phyloP scores from a whole-genome alignment of 2,797 vertebrate species.

The Meriones psammophilus region DNA sequence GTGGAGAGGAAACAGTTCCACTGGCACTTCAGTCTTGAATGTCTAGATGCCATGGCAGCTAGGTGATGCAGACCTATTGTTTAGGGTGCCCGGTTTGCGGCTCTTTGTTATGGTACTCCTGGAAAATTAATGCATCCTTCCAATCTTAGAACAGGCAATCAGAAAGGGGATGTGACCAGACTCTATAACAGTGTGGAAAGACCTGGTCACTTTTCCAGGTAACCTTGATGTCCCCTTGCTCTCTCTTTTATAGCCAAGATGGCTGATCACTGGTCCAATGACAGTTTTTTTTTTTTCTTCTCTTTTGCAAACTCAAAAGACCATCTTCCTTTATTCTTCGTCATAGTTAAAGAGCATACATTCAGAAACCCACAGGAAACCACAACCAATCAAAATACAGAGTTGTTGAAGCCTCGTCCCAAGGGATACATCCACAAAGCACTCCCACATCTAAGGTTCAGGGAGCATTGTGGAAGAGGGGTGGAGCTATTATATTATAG shows the following conservation, averaged over 20 bases:
- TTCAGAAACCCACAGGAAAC: neutral
- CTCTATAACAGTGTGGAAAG: neutral
- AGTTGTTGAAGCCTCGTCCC: neutral
- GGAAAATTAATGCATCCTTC: neutral
- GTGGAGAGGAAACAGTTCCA: neutral
- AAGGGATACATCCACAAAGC: neutral
- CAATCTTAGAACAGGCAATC: neutral
- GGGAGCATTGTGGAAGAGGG: neutral
- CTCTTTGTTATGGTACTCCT: neutral
- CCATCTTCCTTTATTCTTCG: neutral
- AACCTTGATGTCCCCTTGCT: neutral
- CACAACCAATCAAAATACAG: neutral
- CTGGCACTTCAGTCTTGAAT: neutral
- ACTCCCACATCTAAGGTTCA: neutral
- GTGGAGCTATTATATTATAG: rapidly evolving
- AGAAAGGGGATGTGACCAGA: neutral
- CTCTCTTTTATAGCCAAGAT: slow-evolving; percentile 6
- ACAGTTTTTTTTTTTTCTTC: neutral
- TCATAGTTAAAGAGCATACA: neutral
- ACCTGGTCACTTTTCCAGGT: neutral
- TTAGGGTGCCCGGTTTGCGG: neutral
- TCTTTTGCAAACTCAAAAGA: neutral
- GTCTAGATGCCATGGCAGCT: neutral
- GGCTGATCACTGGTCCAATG: neutral
- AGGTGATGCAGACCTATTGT: neutral